Conservation (phyloP, 2,113 vertebrate species). For the Sceloporus tristichus region DNA sequence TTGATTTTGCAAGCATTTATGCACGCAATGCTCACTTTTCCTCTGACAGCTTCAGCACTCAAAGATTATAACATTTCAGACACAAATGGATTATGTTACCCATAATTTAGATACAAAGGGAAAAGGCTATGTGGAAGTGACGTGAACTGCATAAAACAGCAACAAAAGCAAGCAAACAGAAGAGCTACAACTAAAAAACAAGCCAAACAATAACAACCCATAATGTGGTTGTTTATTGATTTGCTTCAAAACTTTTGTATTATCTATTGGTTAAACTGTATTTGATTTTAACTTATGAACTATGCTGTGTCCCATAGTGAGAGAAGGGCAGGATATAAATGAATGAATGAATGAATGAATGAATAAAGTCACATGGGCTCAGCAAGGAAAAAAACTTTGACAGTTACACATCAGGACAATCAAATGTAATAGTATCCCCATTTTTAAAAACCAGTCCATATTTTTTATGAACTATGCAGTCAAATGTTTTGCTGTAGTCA, state of each 20-base stretch:
- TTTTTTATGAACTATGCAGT: too few species aligned
- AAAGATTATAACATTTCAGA: slow-evolving; percentile 46
- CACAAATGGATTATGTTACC: slow-evolving; percentile 21
- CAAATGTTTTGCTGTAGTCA: too few species aligned
- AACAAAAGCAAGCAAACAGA: slow-evolving; percentile 20
- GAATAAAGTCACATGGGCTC: not conserved
- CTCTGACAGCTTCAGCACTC: not conserved
- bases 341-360: not conserved
- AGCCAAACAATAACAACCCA: not conserved
- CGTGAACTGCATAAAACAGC: slow-evolving; percentile 2
- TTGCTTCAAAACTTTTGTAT: too few species aligned
- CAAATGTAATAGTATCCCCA: too few species aligned
- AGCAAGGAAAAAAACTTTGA: not conserved
- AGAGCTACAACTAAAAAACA: slow-evolving; percentile 25
- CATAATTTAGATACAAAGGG: not conserved
- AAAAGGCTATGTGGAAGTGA: slow-evolving; percentile 26
- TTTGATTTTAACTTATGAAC: too few species aligned
- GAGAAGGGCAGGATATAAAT: too few species aligned
- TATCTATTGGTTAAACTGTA: too few species aligned
- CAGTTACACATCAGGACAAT: not conserved
- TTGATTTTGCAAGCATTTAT: slow-evolving; percentile 19
- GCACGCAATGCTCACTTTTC: slow-evolving; percentile 8
- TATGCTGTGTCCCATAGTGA: too few species aligned
- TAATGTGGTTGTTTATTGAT: too few species aligned
- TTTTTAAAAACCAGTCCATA: too few species aligned